A percentile compares a stretch with the other conserved stretches of the same genome.
These are phyloP conservation scores for Patella ulyssiponensis DNA, from an alignment of 2,888 invertebrate species.

Conservation along the genomic window DNA sequence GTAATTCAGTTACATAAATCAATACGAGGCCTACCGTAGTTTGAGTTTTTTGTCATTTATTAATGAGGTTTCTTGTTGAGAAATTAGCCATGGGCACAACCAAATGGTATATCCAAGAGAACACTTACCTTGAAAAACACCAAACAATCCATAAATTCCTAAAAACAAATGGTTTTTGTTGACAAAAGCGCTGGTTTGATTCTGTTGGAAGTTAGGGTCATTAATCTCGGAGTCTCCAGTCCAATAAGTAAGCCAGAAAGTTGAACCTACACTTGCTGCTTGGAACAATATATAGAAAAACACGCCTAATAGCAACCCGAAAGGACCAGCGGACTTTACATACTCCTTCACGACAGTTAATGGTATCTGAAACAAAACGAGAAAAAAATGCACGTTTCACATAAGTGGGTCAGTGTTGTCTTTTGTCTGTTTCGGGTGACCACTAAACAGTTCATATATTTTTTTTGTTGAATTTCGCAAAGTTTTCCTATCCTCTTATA, in stretches of 20 bases:
- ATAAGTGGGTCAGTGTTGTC: no score
- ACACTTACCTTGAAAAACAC: background rate
- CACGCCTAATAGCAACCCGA: conserved; percentile 27
- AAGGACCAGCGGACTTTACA: conserved; percentile 16
- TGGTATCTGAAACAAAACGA: background rate
- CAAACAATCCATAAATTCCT: background rate
- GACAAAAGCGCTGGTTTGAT: background rate
- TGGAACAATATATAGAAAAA: conserved; percentile 37
- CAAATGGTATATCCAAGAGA: background rate
- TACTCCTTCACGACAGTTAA: background rate
- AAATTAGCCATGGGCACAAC: no score
- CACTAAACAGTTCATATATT: no score
- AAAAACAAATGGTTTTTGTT: background rate
- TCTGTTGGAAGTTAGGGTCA: conserved; percentile 15
- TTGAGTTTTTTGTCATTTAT: no score
- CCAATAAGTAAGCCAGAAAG: conserved; percentile 41
- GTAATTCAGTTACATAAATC: no score
- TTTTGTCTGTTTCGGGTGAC: no score
- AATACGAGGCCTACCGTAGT: no score
- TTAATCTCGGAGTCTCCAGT: conserved; percentile 35
- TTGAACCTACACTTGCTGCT: conserved; percentile 34
- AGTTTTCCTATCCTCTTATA: no score
- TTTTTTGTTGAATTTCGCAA: no score
- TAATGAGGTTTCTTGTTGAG: no score
- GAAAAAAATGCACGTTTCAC: background rate